These are phyloP conservation scores for Zaprionus inermis DNA, from an alignment of 1,140 invertebrate genomes.

Conservation along the genomic window DNA sequence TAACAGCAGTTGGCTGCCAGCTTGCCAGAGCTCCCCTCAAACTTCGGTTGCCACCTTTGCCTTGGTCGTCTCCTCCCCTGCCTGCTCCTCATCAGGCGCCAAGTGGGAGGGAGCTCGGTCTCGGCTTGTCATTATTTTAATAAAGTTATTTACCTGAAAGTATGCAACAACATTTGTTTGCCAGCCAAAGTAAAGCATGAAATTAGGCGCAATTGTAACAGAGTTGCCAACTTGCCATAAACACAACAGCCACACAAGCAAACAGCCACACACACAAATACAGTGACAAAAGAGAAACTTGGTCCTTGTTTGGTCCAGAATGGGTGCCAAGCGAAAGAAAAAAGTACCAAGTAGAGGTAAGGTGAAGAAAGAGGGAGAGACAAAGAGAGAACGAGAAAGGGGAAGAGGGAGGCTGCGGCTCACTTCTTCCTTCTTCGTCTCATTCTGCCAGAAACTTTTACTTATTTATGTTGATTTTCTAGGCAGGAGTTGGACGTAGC, in stretches of 20 bases:
- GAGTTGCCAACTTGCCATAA: conserved; percentile 79
- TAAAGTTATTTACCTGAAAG: conserved; percentile 83
- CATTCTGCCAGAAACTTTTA: conserved; percentile 59
- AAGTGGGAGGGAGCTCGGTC: not conserved
- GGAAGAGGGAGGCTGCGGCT: conserved; percentile 7
- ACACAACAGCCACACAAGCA: conserved; percentile 57
- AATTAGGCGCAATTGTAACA: conserved; percentile 82
- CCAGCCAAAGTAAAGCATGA: conserved; percentile 71
- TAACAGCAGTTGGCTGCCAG: conserved; percentile 30
- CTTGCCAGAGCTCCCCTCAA: conserved; percentile 24
- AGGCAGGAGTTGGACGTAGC: conserved; percentile 56
- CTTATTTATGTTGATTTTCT: conserved; percentile 81
- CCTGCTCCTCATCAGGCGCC: not conserved
- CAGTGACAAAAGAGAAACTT: conserved; percentile 68
- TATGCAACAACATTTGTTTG: conserved; percentile 80
- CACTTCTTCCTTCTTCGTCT: not conserved
- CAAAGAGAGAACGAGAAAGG: not conserved
- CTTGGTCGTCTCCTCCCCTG: too few species aligned
- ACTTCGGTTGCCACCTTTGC: conserved; percentile 3
- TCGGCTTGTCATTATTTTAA: conserved; percentile 80
- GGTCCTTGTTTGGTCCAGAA: conserved; percentile 56
- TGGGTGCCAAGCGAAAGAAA: conserved; percentile 23
- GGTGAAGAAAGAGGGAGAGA: conserved; percentile 9
- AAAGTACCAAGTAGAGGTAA: conserved; percentile 10
- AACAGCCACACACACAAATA: conserved; percentile 21